Conservation (phyloP, 1,140 invertebrate species). For the Pteromalus puparum region DNA sequence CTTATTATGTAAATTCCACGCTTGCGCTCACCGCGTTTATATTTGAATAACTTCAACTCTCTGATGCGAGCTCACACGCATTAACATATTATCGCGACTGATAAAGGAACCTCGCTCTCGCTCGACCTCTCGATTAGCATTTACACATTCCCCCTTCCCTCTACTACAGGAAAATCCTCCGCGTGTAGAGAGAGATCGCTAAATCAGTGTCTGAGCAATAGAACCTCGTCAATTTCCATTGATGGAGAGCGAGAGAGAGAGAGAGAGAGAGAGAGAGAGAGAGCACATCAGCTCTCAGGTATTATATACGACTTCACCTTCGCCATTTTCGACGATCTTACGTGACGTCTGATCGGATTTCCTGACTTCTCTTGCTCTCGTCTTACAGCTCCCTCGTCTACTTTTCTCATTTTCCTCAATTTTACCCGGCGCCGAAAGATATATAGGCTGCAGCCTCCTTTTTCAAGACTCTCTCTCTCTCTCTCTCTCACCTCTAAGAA, state of each 20-base stretch:
- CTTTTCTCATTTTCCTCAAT: constrained; percentile 50
- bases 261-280: too few species aligned
- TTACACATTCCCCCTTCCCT: neutral
- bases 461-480: constrained; percentile 8
- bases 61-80: neutral
- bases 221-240: constrained; percentile 37
- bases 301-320: constrained; percentile 26
- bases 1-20: neutral
- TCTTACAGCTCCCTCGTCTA: constrained; percentile 33
- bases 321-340: constrained; percentile 42
- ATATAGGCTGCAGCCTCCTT: neutral
- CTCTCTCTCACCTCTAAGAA: neutral
- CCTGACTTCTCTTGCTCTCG: neutral
- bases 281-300: neutral
- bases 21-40: neutral
- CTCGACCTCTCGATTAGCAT: constrained; percentile 17
- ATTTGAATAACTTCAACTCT: neutral
- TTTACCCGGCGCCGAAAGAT: constrained; percentile 13
- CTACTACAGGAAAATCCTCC: neutral
- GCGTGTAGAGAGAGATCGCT: neutral
- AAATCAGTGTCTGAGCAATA: constrained; percentile 33
- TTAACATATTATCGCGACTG: constrained; percentile 9
- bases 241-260: neutral
- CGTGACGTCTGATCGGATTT: constrained; percentile 48
- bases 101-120: neutral